Conservation (phyloP, 2,113 vertebrate genomes). For the Osmerus mordax region DNA sequence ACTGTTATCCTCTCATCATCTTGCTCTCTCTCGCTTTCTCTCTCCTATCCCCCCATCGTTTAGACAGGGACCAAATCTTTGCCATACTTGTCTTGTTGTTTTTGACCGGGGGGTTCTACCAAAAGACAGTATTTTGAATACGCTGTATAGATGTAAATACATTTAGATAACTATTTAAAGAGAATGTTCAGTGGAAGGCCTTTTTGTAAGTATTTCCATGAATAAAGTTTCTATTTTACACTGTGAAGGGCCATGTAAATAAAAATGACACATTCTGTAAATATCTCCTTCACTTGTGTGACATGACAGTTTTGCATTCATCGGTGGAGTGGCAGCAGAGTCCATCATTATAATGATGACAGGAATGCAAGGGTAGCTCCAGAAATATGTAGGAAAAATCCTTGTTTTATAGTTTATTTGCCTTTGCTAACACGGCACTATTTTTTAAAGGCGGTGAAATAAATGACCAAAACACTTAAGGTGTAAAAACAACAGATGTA, state of each 20-base stretch:
- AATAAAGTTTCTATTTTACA: constrained; percentile 98
- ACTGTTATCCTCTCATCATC: background rate
- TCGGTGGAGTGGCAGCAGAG: too few relatives aligned
- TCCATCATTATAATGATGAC: too few relatives aligned
- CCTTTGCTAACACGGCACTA: too few relatives aligned
- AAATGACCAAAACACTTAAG: constrained; percentile 16
- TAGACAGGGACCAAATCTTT: constrained; percentile 71
- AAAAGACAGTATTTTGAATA: constrained; percentile 97
- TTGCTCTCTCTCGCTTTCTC: too few relatives aligned
- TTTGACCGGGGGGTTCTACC: constrained; percentile 78
- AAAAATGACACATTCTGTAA: constrained; percentile 52
- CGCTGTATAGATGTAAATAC: constrained; percentile 98
- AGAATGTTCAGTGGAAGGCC: constrained; percentile 76
- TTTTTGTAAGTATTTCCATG: constrained; percentile 94
- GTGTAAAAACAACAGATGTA: constrained; percentile 59
- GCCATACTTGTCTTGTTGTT: constrained; percentile 65
- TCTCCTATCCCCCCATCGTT: constrained; percentile 27
- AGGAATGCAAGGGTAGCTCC: background rate
- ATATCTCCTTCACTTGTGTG: background rate
- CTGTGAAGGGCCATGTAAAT: constrained; percentile 74
- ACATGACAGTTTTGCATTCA: too few relatives aligned
- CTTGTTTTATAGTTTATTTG: too few relatives aligned
- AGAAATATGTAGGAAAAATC: too few relatives aligned
- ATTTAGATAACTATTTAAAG: constrained; percentile 89
- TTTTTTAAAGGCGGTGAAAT: background rate